Evolutionary conservation across 2,888 invertebrate genomes (phyloP).

Genomic region (Nipponacmea schrenckii): DNA sequence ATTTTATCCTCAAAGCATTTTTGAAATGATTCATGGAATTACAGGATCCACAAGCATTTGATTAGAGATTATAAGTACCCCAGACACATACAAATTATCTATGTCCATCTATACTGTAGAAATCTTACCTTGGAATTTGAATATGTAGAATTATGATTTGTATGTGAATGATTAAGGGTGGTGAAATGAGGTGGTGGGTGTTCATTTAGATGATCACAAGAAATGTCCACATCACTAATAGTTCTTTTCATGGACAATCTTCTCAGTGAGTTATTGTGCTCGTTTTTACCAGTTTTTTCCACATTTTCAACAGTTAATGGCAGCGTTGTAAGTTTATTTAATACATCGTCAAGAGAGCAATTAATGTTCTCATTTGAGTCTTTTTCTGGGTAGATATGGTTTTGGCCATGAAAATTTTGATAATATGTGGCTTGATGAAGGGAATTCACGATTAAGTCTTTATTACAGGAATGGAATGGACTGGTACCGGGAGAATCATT

Average conservation of each 20-base stretch:
- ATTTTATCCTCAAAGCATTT: too few relatives aligned
- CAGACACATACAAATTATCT: too few relatives aligned
- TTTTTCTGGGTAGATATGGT: slow-evolving; percentile 42
- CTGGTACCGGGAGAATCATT: slow-evolving; percentile 51
- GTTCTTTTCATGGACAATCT: slow-evolving; percentile 32
- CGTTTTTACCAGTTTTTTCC: slow-evolving; percentile 13
- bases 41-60: too few relatives aligned
- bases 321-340: slow-evolving; percentile 2
- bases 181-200: not conserved
- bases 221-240: slow-evolving; percentile 31
- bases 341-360: slow-evolving; percentile 36
- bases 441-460: slow-evolving; percentile 12
- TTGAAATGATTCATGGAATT: too few relatives aligned
- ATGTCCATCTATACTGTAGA: too few relatives aligned
- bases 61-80: too few relatives aligned
- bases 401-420: slow-evolving; percentile 35
- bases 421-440: slow-evolving; percentile 41
- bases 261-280: slow-evolving; percentile 7
- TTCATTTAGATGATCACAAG: slow-evolving; percentile 6
- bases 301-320: slow-evolving; percentile 20
- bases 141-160: slow-evolving; percentile 27
- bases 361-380: slow-evolving; percentile 60
- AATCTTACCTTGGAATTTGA: slow-evolving; percentile 33
- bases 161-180: not conserved
- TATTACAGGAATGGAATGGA: slow-evolving; percentile 27